Evolutionary conservation across 2,888 invertebrate species (phyloP).

Genomic region (Camponotus fellah): DNA sequence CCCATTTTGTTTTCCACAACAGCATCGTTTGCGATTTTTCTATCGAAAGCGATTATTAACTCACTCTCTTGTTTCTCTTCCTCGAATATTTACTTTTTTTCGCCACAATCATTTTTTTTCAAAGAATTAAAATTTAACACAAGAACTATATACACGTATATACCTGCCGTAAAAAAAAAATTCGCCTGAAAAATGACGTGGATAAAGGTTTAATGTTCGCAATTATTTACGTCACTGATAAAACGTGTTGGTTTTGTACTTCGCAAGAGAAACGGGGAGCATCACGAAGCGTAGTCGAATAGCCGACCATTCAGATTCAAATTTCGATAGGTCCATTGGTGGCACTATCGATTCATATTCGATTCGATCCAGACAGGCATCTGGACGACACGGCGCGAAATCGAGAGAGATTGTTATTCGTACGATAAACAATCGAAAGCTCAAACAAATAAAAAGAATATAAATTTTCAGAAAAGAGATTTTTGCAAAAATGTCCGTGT

Average conservation of each 20-base stretch:
- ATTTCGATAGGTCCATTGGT: slow-evolving; percentile 49
- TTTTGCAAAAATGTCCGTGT: not conserved
- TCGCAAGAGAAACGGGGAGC: slow-evolving; percentile 14
- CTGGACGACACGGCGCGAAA: slow-evolving; percentile 30
- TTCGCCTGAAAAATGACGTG: slow-evolving; percentile 44
- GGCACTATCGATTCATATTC: slow-evolving; percentile 45
- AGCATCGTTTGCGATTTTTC: slow-evolving; percentile 36
- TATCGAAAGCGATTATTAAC: slow-evolving; percentile 54
- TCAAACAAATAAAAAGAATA: slow-evolving; percentile 1
- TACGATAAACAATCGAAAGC: slow-evolving; percentile 25
- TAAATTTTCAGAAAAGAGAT: not conserved
- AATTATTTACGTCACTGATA: slow-evolving; percentile 51
- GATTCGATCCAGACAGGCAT: slow-evolving; percentile 10
- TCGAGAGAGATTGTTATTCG: slow-evolving; percentile 15
- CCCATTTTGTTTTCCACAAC: slow-evolving; percentile 46
- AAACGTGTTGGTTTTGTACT: slow-evolving; percentile 41
- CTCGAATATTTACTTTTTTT: slow-evolving; percentile 38
- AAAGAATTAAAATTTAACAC: slow-evolving; percentile 44
- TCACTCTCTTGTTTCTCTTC: slow-evolving; percentile 21
- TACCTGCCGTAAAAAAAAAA: slow-evolving; percentile 25
- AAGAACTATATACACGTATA: not conserved
- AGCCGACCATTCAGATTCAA: slow-evolving; percentile 50
- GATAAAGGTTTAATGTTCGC: slow-evolving; percentile 51
- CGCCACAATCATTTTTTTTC: slow-evolving; percentile 29
- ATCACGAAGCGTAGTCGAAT: slow-evolving; percentile 16